phyloP scores from a whole-genome alignment of 2,888 invertebrate genomes.

The Odontothrips loti region DNA sequence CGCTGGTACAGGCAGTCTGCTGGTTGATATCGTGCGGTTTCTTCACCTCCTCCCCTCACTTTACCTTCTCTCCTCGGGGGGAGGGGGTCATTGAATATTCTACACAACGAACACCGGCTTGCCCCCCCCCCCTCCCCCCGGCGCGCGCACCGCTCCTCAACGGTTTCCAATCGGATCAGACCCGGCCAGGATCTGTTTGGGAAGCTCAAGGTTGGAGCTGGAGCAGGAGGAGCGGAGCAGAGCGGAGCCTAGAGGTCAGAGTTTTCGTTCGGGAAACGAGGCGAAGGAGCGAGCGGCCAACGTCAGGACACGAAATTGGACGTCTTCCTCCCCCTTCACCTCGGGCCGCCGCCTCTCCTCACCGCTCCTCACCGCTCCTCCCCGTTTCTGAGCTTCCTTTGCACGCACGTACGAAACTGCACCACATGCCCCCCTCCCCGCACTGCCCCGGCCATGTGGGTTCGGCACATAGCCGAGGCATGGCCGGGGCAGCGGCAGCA shows the following conservation, averaged over 20 bases:
- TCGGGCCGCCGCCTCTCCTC: neutral
- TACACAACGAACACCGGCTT: neutral
- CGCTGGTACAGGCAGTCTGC: too few species aligned
- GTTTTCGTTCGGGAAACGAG: neutral
- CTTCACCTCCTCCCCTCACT: neutral
- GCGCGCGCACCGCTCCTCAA: neutral
- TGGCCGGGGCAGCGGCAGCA: too few species aligned
- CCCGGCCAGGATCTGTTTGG: conserved; percentile 8
- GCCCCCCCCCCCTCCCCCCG: neutral
- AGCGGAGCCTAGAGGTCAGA: neutral
- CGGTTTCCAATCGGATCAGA: conserved; percentile 22
- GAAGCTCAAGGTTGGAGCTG: conserved; percentile 8
- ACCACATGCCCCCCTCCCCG: too few species aligned
- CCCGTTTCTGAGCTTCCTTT: too few species aligned
- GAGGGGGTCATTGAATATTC: conserved; percentile 7
- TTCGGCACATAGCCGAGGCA: too few species aligned
- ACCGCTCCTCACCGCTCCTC: neutral
- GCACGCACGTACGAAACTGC: too few species aligned
- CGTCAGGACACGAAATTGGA: conserved; percentile 1
- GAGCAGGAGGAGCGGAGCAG: neutral
- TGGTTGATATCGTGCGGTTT: neutral
- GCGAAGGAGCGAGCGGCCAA: neutral
- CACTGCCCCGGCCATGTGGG: too few species aligned
- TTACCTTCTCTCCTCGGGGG: neutral
- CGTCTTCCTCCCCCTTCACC: neutral